Base-by-base conservation (phyloP, 2,113 vertebrate genomes). In the Prunella fulvescens region DNA sequence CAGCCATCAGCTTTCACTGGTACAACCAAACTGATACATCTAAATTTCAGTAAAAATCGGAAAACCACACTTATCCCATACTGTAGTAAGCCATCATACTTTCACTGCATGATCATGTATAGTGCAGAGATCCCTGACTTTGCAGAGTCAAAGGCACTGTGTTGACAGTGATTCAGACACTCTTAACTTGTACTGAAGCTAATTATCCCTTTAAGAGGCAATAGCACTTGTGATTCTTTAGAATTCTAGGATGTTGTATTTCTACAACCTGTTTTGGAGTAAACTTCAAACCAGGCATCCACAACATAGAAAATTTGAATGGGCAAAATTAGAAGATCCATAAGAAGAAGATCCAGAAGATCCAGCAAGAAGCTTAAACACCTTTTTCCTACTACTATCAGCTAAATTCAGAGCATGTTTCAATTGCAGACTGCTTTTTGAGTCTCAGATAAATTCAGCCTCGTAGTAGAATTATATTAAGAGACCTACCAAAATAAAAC, bases 181-280 rank as follows among this genome's bases (percentile, higher is more conserved):
- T 51, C 57, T 10, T 69, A 83, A 56, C 40, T 40, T 81, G 24
- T 37, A 44, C 35, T 56, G 26, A 9, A 86, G 29, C 1, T 44
- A 83, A 33, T 73, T 60, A 83, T 47, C 19, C 23, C 22, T 86
- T 73, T 69, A 56, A 69, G 19, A 72, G 14, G 5, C 26, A 70
- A 61, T 8, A 89, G 14, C 3, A 50, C 10, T 70, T 73, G 7
- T 45, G n/a, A 53, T 19, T 79, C 28, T 37, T 35, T 15, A 61
- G 20, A 80, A 69, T 44, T 69, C 62, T 40, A 80, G 19, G 12
- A 4, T 83, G 12, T 0, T 0, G 0, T 69, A 81, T 60, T 91
- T 65, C 48, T 72, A 61, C 35, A 83, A 39, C 8, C 14, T 48
- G 7, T 57, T 60, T 77, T 51, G 40, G 3, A 77, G 6, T 24